Evolutionary conservation across 2,888 invertebrate species (phyloP).

Genomic region (Neoascia interrupta): DNA sequence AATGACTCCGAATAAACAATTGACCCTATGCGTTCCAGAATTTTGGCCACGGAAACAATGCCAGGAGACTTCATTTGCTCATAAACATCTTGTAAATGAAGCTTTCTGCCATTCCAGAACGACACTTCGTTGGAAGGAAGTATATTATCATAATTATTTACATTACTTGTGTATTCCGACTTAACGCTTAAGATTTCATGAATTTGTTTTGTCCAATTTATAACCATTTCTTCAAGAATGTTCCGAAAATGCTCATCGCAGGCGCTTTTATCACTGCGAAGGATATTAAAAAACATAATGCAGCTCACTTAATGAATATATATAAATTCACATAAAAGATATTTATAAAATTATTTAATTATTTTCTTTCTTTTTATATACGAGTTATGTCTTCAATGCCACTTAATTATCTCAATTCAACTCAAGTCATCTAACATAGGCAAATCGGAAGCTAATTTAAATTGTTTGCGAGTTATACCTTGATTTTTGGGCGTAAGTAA

Average conservation of each 20-base stretch:
- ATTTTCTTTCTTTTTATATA: too few species aligned
- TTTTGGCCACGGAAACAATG: conserved; percentile 89
- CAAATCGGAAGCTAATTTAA: too few species aligned
- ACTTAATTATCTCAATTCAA: too few species aligned
- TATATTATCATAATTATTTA: conserved; percentile 74
- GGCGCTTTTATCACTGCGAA: conserved; percentile 64
- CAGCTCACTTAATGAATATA: too few species aligned
- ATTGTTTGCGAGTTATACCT: too few species aligned
- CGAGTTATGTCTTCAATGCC: too few species aligned
- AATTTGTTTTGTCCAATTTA: conserved; percentile 92
- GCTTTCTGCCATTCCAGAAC: conserved; percentile 89
- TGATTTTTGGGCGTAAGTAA: too few species aligned
- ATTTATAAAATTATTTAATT: too few species aligned
- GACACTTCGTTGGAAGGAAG: conserved; percentile 87
- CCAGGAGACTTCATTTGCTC: conserved; percentile 89
- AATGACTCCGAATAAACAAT: conserved; percentile 88
- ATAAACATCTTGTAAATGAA: conserved; percentile 92
- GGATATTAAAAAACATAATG: not conserved
- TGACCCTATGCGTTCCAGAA: conserved; percentile 88
- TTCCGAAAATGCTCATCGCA: conserved; percentile 79
- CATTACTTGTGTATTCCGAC: conserved; percentile 57
- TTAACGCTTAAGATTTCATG: conserved; percentile 79
- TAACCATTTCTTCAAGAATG: conserved; percentile 91
- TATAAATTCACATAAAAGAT: too few species aligned
- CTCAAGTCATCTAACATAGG: too few species aligned